Evolutionary conservation across 2,888 invertebrate genomes (phyloP).

Genomic region (Lithophane semibrunnea): DNA sequence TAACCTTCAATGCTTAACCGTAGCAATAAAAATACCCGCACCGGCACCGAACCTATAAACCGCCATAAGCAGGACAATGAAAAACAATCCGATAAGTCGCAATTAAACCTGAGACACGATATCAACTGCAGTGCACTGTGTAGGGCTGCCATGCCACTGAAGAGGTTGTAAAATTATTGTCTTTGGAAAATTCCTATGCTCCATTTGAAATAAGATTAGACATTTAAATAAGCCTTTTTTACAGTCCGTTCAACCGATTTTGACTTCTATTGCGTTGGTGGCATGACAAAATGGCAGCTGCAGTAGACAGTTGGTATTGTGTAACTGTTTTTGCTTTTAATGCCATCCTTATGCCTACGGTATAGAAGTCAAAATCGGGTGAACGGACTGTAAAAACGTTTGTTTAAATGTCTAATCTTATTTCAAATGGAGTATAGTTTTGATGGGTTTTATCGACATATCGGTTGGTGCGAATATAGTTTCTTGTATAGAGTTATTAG

Average conservation of each 20-base stretch:
- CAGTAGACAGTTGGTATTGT: no score
- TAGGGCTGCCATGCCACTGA: conserved; percentile 65
- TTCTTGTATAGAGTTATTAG: background rate
- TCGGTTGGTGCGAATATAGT: background rate
- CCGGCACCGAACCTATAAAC: conserved; percentile 55
- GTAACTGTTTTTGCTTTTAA: no score
- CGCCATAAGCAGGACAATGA: conserved; percentile 71
- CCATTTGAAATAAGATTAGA: no score
- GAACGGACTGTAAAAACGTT: no score
- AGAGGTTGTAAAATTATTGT: background rate
- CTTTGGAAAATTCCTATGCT: background rate
- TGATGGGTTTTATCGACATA: background rate
- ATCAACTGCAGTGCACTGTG: conserved; percentile 65
- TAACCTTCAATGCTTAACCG: conserved; percentile 33
- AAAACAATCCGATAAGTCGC: conserved; percentile 74
- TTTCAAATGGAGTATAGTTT: no score
- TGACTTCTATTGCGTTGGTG: no score
- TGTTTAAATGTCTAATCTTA: no score
- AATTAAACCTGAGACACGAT: conserved; percentile 73
- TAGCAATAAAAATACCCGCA: conserved; percentile 59
- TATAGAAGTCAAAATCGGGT: no score
- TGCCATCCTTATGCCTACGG: no score
- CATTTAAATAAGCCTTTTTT: no score
- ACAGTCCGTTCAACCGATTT: no score
- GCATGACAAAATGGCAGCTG: no score